phyloP scores from a whole-genome alignment of 37 sponge, comb jelly and placozoan species.

The Tethya wilhelma region DNA sequence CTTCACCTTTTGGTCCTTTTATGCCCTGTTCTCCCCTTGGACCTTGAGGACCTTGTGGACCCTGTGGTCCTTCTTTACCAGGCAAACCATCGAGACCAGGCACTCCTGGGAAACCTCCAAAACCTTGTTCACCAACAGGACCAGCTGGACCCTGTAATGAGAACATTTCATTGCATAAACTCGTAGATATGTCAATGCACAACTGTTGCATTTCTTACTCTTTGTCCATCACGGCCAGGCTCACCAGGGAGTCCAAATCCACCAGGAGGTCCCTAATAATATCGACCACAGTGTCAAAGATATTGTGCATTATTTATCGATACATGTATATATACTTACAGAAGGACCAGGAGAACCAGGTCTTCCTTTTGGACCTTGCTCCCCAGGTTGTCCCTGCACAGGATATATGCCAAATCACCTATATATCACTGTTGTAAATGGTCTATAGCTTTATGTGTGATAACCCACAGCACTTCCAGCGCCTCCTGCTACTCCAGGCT shows the following conservation, averaged over 20 bases:
- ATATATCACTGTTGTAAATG: not conserved
- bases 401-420: not conserved
- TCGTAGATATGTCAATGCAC: too few relatives aligned
- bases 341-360: slow-evolving; percentile 33
- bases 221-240: too few relatives aligned
- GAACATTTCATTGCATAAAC: too few relatives aligned
- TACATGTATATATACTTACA: slow-evolving; percentile 30
- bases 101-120: slow-evolving; percentile 53
- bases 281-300: slow-evolving; percentile 17
- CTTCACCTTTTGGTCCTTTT: slow-evolving; percentile 58
- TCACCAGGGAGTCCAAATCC: slow-evolving; percentile 57
- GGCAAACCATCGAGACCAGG: slow-evolving; percentile 52
- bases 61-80: slow-evolving; percentile 57
- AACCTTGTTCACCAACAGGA: slow-evolving; percentile 52
- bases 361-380: slow-evolving; percentile 48
- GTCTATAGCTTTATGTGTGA: not conserved
- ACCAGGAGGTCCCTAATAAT: slow-evolving; percentile 36
- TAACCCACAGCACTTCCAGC: slow-evolving; percentile 58
- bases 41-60: slow-evolving; percentile 28
- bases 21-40: slow-evolving; percentile 42
- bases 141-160: slow-evolving; percentile 50
- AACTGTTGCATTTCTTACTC: too few relatives aligned
- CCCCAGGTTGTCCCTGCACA: slow-evolving; percentile 48
- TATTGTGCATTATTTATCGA: not conserved
- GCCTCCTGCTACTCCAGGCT: slow-evolving; percentile 39